Evolutionary conservation across 2,888 invertebrate species (phyloP).

Genomic region (Linnaemya vulpina): DNA sequence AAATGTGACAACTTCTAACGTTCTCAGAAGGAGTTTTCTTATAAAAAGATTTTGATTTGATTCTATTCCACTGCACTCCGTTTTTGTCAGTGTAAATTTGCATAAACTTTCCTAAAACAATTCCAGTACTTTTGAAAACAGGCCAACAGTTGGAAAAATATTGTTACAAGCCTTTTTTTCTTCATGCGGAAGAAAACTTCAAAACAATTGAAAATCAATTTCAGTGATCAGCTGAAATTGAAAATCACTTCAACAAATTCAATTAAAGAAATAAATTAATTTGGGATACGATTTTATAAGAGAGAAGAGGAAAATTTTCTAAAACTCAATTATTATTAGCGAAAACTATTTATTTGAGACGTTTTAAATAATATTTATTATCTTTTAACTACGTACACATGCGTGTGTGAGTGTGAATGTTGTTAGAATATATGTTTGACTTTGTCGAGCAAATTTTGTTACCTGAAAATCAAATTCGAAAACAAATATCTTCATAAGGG

Average conservation of each 20-base stretch:
- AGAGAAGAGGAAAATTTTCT: neutral
- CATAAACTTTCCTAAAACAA: neutral
- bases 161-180: neutral
- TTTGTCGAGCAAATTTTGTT: neutral
- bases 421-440: no score
- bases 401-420: neutral
- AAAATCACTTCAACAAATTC: neutral
- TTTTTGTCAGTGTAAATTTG: neutral
- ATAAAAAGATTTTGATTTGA: neutral
- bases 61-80: neutral
- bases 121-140: neutral
- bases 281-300: no score
- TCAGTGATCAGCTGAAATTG: neutral
- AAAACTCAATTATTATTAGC: neutral
- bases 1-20: no score
- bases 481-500: neutral
- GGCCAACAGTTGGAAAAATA: neutral
- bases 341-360: no score
- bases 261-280: neutral
- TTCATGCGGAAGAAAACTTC: constrained; percentile 18
- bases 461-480: neutral
- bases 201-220: constrained; percentile 38
- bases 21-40: no score
- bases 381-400: neutral
- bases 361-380: no score